Percentiles rank a stretch among this genome's conserved stretches.
Conservation (phyloP, 2,113 vertebrate genomes). For the Struthio camelus region DNA sequence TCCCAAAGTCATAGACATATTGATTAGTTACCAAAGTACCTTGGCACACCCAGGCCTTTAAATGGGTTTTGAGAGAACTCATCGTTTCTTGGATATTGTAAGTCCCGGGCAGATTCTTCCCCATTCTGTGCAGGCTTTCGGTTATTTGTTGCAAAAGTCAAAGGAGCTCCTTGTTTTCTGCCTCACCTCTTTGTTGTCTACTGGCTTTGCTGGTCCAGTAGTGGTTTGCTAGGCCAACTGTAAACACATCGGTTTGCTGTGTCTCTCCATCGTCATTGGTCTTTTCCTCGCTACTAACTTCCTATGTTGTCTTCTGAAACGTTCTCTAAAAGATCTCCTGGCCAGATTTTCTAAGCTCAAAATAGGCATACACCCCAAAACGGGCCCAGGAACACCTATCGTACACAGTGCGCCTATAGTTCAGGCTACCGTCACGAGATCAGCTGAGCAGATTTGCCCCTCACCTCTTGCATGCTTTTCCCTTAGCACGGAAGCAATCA, state of each 20-base stretch:
- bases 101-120: not conserved
- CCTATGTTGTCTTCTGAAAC: slow-evolving; percentile 41
- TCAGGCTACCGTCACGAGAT: not conserved
- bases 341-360: slow-evolving; percentile 27
- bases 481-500: not conserved
- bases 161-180: slow-evolving; percentile 56
- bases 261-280: slow-evolving; percentile 61
- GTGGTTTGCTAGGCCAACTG: slow-evolving; percentile 22
- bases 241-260: slow-evolving; percentile 41
- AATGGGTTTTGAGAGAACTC: not conserved
- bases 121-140: not conserved
- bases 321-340: slow-evolving; percentile 49
- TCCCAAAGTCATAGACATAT: not conserved
- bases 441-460: not conserved
- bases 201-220: slow-evolving; percentile 50
- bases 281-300: slow-evolving; percentile 36
- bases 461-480: not conserved
- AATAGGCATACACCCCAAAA: not conserved
- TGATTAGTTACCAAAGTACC: not conserved
- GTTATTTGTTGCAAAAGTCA: not conserved
- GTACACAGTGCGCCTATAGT: accelerated
- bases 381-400: not conserved
- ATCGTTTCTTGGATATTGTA: not conserved
- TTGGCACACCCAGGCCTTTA: not conserved
- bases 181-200: slow-evolving; percentile 44